Conservation (phyloP, 2,797 vertebrate species). For the Sebastes trivittatus region DNA sequence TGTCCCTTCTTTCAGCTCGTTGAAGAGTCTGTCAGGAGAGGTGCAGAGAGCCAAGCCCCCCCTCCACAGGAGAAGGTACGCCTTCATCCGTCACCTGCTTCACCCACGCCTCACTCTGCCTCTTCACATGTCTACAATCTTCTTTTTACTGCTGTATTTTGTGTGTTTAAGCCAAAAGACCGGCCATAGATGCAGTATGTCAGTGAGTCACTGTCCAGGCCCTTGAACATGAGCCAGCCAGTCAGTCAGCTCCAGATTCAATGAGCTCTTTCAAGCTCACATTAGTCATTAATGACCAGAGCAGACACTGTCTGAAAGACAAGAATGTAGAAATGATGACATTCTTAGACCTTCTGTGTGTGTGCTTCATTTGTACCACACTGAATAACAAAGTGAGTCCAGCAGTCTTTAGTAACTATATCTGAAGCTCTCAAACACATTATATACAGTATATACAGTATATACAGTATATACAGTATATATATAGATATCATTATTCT, state of each 20-base stretch:
- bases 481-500: too few species aligned
- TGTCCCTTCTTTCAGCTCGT: constrained; percentile 27
- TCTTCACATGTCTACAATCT: background rate
- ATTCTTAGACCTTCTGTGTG: too few species aligned
- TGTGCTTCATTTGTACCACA: too few species aligned
- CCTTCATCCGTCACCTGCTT: background rate
- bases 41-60: constrained; percentile 31
- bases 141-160: background rate
- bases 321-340: background rate
- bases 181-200: too few species aligned
- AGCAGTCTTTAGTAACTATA: too few species aligned
- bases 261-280: background rate
- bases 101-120: background rate
- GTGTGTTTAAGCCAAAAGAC: background rate
- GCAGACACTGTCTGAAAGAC: background rate
- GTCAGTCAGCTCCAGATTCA: background rate
- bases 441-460: too few species aligned
- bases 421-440: too few species aligned
- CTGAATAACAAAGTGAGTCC: too few species aligned
- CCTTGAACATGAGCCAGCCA: background rate
- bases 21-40: constrained; percentile 40
- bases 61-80: constrained; percentile 66
- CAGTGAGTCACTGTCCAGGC: background rate
- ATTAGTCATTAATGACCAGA: background rate
- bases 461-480: too few species aligned